phyloP scores from a whole-genome alignment of 2,797 vertebrate genomes.

The Pseudomugil tenellus region DNA sequence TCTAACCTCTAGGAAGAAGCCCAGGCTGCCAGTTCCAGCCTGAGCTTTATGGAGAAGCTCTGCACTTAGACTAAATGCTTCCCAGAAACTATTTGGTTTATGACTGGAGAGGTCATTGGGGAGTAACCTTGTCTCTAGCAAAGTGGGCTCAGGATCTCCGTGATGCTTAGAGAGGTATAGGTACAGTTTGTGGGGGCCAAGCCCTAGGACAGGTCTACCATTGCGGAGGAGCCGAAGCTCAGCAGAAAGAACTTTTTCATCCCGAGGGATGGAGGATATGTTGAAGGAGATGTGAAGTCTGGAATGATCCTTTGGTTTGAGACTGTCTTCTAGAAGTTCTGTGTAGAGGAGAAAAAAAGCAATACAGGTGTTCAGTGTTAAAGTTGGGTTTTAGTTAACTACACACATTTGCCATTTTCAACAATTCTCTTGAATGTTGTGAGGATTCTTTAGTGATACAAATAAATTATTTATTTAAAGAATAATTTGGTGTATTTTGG shows the following conservation, averaged over 20 bases:
- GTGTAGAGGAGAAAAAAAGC: conserved; percentile 26
- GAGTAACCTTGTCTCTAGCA: conserved; percentile 80
- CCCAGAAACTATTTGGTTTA: conserved; percentile 73
- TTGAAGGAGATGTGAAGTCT: conserved; percentile 83
- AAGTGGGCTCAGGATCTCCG: conserved; percentile 58
- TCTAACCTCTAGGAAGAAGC: conserved; percentile 80
- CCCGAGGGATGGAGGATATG: conserved; percentile 83
- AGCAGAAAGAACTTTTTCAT: conserved; percentile 84
- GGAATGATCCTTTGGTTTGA: conserved; percentile 44
- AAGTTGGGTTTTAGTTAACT: not conserved
- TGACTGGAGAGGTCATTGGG: conserved; percentile 33
- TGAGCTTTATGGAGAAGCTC: conserved; percentile 73
- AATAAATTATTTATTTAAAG: not conserved
- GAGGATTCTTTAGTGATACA: not conserved
- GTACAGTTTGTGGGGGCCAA: conserved; percentile 72
- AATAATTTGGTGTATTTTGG: no score
- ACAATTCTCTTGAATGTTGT: not conserved
- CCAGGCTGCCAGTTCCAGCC: conserved; percentile 60
- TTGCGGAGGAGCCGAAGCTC: conserved; percentile 82
- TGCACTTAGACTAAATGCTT: conserved; percentile 79
- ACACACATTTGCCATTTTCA: not conserved
- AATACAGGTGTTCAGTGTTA: conserved; percentile 14
- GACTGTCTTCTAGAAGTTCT: conserved; percentile 48
- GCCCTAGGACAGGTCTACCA: conserved; percentile 42
- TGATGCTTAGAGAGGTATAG: conserved; percentile 76